A percentile compares a stretch with the other conserved stretches of the same genome.
Evolutionary conservation across 1,140 invertebrate species (phyloP).

Genomic region (Neodiprion lecontei): DNA sequence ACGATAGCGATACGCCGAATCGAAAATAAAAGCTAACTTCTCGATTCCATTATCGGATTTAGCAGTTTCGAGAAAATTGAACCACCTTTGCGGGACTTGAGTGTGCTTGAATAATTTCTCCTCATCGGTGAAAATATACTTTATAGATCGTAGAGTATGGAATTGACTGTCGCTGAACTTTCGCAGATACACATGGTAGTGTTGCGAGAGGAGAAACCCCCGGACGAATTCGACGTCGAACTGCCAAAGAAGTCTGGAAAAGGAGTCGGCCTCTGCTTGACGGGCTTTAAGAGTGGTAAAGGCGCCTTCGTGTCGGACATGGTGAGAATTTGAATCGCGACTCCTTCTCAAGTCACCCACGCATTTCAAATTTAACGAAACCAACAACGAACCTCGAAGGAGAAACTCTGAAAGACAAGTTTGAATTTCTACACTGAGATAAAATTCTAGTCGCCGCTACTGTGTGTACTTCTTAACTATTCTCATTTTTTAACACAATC

Average conservation of each 20-base stretch:
- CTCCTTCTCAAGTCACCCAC: slow-evolving; percentile 1
- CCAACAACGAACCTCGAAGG: neutral
- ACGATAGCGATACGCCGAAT: no score
- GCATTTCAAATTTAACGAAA: slow-evolving; percentile 1
- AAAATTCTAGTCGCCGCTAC: slow-evolving; percentile 18
- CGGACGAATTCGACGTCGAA: slow-evolving; percentile 88
- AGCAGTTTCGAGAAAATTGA: no score
- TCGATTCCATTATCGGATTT: no score
- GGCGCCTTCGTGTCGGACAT: slow-evolving; percentile 96
- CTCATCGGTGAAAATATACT: no score
- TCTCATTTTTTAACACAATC: no score
- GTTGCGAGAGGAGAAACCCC: slow-evolving; percentile 83
- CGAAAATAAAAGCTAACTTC: no score
- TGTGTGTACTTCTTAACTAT: neutral
- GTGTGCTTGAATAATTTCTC: no score
- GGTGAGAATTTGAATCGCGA: slow-evolving; percentile 66
- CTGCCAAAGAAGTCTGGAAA: slow-evolving; percentile 91
- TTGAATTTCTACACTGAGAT: neutral
- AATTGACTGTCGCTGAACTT: no score
- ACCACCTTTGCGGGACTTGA: no score
- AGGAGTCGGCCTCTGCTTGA: slow-evolving; percentile 90
- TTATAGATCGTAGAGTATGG: neutral
- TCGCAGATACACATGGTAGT: slow-evolving; percentile 86
- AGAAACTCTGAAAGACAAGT: no score
- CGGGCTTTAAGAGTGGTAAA: slow-evolving; percentile 84